These are phyloP conservation scores for Rhagophthalmus giganteus DNA, from an alignment of 2,888 invertebrate genomes.

Conservation along the genomic window DNA sequence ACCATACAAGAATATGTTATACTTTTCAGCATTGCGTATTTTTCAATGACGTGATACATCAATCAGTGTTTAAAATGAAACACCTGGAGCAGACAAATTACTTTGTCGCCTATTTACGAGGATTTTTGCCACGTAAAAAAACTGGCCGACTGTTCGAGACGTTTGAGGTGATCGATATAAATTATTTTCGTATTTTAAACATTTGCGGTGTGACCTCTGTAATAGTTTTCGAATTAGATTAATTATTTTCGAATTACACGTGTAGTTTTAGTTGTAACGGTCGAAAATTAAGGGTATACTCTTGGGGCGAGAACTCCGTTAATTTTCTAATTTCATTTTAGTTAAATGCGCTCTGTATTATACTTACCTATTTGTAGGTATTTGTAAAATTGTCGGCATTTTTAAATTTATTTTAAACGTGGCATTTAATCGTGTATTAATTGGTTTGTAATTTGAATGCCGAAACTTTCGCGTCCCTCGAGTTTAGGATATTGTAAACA, in stretches of 20 bases:
- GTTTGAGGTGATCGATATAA: conserved; percentile 23
- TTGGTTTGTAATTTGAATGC: no score
- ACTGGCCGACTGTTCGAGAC: conserved; percentile 9
- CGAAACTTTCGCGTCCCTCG: no score
- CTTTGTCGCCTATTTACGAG: conserved; percentile 3
- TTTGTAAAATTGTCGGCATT: no score
- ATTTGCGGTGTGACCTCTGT: conserved; percentile 9
- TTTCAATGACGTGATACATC: conserved; percentile 29
- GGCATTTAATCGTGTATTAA: no score
- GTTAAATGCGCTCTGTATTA: background rate
- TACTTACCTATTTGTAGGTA: no score
- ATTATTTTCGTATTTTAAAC: conserved; percentile 30
- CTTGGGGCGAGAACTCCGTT: background rate
- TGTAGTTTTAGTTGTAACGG: conserved; percentile 8
- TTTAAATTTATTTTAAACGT: no score
- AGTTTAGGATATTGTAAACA: background rate
- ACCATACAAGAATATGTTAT: conserved; percentile 23
- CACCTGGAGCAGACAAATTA: conserved; percentile 25
- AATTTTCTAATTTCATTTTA: background rate
- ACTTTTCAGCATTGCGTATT: conserved; percentile 26
- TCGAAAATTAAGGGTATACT: background rate
- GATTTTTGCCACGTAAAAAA: conserved; percentile 1
- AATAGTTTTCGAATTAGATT: conserved; percentile 9
- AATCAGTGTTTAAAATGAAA: conserved; percentile 22
- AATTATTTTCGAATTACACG: conserved; percentile 20